phyloP scores from a whole-genome alignment of 2,113 vertebrate species.

The Actenoides lindsayi region DNA sequence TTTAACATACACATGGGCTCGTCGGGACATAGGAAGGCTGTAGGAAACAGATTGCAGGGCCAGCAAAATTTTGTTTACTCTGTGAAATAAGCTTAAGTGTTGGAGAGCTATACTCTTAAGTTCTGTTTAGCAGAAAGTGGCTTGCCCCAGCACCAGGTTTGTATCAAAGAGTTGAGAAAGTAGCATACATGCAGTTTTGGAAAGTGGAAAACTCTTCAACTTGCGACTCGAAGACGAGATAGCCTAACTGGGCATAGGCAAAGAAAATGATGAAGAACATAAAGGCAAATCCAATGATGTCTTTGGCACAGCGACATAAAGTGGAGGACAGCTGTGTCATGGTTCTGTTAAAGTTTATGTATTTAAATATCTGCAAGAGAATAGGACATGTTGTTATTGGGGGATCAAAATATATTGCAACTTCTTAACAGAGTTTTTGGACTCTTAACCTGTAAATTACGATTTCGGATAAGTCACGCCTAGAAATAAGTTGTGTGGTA shows the following conservation, averaged over 20 bases:
- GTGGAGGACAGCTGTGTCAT: slow-evolving; percentile 76
- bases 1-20: too few relatives aligned
- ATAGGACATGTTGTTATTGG: background rate
- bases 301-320: slow-evolving; percentile 74
- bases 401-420: background rate
- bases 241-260: slow-evolving; percentile 76
- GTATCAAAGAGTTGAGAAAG: background rate
- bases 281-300: slow-evolving; percentile 74
- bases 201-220: slow-evolving; percentile 76
- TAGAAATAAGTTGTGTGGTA: background rate
- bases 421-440: background rate
- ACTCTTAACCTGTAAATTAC: background rate
- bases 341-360: slow-evolving; percentile 74
- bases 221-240: slow-evolving; percentile 75
- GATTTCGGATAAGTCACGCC: background rate
- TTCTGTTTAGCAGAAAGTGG: background rate
- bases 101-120: background rate
- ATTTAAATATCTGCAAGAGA: slow-evolving; percentile 79
- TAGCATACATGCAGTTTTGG: slow-evolving; percentile 76
- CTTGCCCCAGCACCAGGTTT: background rate
- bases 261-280: slow-evolving; percentile 81
- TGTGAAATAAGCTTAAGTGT: background rate
- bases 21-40: background rate
- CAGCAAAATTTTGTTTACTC: background rate
- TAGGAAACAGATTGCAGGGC: background rate